These are phyloP conservation scores for Chionoecetes opilio DNA, from an alignment of 1,140 invertebrate species.

Conservation along the genomic window DNA sequence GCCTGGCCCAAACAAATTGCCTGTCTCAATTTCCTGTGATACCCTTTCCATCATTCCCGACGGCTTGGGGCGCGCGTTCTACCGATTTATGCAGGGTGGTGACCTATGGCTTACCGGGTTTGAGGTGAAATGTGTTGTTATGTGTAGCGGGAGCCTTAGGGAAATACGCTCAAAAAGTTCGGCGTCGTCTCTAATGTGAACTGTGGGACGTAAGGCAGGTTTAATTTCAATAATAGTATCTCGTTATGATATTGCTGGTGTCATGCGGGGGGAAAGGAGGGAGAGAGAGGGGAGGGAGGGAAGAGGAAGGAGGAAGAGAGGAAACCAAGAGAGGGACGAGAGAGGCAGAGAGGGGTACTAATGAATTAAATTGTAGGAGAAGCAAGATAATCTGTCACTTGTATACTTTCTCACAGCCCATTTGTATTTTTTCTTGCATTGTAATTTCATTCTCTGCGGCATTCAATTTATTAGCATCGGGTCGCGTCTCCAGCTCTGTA, in stretches of 20 bases:
- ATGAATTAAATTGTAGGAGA: no score
- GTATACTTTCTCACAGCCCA: no score
- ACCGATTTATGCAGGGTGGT: slow-evolving; percentile 64
- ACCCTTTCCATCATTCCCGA: slow-evolving; percentile 67
- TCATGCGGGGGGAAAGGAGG: slow-evolving; percentile 44
- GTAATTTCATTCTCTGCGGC: no score
- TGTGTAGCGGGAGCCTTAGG: not conserved
- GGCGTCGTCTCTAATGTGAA: slow-evolving; percentile 68
- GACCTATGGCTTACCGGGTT: not conserved
- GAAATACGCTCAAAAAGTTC: slow-evolving; percentile 68
- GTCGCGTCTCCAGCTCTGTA: no score
- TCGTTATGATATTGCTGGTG: slow-evolving; percentile 65
- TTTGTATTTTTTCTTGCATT: no score
- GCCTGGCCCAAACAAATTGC: slow-evolving; percentile 75
- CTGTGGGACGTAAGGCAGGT: slow-evolving; percentile 53
- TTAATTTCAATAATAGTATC: slow-evolving; percentile 70
- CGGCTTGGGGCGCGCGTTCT: slow-evolving; percentile 46
- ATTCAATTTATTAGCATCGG: no score
- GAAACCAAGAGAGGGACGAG: not conserved
- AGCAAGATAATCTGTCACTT: no score
- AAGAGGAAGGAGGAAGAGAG: not conserved
- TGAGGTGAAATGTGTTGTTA: not conserved
- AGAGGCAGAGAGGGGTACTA: not conserved
- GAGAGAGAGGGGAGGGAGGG: no score
- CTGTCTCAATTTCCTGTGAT: slow-evolving; percentile 76